Evolutionary conservation across 2,113 vertebrate species (phyloP).

Genomic region (Nymphicus hollandicus): DNA sequence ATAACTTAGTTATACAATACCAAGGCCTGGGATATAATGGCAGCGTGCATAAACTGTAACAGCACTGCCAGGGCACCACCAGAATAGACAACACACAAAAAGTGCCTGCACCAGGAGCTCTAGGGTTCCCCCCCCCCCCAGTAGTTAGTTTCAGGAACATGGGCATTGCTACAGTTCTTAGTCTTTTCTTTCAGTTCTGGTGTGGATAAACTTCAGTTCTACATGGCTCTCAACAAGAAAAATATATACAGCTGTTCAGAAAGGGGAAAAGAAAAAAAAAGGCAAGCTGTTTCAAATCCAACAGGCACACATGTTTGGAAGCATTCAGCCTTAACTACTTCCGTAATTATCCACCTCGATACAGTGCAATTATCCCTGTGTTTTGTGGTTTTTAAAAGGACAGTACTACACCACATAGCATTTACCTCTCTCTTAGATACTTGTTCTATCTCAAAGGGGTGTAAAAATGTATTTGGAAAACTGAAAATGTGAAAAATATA

Average conservation of each 20-base stretch:
- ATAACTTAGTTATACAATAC: background rate
- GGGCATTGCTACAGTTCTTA: background rate
- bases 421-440: background rate
- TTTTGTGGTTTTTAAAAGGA: background rate
- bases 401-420: background rate
- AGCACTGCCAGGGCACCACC: background rate
- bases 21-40: background rate
- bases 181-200: background rate
- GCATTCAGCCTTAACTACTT: background rate
- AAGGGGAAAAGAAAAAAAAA: background rate
- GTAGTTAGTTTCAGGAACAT: background rate
- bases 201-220: background rate
- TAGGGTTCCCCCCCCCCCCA: background rate
- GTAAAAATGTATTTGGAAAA: background rate
- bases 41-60: background rate
- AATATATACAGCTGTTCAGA: background rate
- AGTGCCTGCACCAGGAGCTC: fast-evolving
- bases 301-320: background rate
- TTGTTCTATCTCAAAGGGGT: background rate
- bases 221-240: background rate
- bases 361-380: background rate
- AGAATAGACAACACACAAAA: background rate
- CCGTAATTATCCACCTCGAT: background rate
- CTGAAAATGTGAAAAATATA: background rate
- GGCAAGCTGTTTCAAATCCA: background rate